Evolutionary conservation across 2,888 invertebrate genomes (phyloP), one percentile per base, ranked within the genome.

Genomic region (Meghimatium bilineatum): DNA sequence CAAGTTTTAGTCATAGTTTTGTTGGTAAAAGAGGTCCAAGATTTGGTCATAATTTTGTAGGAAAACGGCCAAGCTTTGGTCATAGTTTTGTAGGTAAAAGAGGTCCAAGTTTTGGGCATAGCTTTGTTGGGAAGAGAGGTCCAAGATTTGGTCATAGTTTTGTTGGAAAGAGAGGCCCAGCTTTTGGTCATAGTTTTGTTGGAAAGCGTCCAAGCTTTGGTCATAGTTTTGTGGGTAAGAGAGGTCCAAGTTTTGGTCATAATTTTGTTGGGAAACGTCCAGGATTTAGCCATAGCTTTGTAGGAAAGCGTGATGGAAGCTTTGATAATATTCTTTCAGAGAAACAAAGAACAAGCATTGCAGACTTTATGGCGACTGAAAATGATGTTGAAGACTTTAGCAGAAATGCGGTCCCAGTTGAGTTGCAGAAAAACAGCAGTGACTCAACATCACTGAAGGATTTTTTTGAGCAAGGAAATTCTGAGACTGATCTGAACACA

Each of bases 161-260:
- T 60, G 69, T 85, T 6, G 85, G 83, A n/a, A 85, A 85, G 38
- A 38, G 83, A 32, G 76, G 69, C 2, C 72, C 83, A 1, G 49
- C 63, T 0, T 85, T 80, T 63, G 60, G 75, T 17, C 82, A 86
- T 76, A 36, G 77, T 23, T 86, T 84, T 80, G 79, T 86, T 1
- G 83, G 83, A 29, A 83, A 83, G 49, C 56, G 26, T 23, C 80
- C 80, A 17, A 26, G 75, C 14, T 82, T 49, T 75, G 34, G 32
- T 10, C 80, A 80, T 72, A 80, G 80, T 72, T 80, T 80, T 80
- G 80, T 80, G 12, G 80, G 80, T 5, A 80, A 80, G 29, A 32
- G 79, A 36, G 32, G 26, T n/a, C 71, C 72, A 10, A 29, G 60
- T 10, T 80, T 56, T 80, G 38, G 56, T 12, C 80, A 80, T 36